Percentiles rank a stretch among this genome's conserved stretches.
These are phyloP conservation scores for Polyergus mexicanus DNA, from an alignment of 1,140 invertebrate species.

Conservation along the genomic window DNA sequence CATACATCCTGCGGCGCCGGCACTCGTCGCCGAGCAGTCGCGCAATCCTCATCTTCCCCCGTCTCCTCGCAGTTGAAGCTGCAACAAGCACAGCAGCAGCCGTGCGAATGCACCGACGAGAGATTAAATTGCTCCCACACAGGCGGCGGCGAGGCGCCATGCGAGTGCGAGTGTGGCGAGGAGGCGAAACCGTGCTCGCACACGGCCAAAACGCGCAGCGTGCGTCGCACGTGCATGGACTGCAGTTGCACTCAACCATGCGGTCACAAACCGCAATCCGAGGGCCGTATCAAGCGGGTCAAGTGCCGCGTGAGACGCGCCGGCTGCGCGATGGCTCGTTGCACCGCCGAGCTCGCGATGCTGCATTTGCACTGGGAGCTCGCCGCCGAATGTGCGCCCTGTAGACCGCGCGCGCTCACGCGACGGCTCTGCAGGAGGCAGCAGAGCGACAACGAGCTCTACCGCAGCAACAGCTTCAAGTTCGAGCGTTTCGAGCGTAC, in stretches of 20 bases:
- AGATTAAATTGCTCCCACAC: slow-evolving; percentile 72
- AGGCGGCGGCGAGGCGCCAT: slow-evolving; percentile 64
- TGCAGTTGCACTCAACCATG: slow-evolving; percentile 80
- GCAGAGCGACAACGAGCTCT: slow-evolving; percentile 91
- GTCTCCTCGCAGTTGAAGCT: slow-evolving; percentile 47
- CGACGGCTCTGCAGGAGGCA: slow-evolving; percentile 90
- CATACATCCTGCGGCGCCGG: slow-evolving; percentile 62
- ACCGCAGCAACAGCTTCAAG: slow-evolving; percentile 94
- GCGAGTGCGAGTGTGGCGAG: slow-evolving; percentile 79
- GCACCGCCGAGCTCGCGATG: slow-evolving; percentile 84
- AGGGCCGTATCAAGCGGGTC: slow-evolving; percentile 84
- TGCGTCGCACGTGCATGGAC: slow-evolving; percentile 78
- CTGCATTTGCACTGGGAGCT: slow-evolving; percentile 84
- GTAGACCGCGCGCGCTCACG: slow-evolving; percentile 86
- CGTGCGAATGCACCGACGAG: slow-evolving; percentile 75
- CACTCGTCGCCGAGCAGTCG: slow-evolving; percentile 66
- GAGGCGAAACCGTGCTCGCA: slow-evolving; percentile 81
- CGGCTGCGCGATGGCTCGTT: slow-evolving; percentile 84
- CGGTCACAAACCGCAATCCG: slow-evolving; percentile 78
- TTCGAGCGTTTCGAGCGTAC: slow-evolving; percentile 92
- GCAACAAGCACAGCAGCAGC: slow-evolving; percentile 63
- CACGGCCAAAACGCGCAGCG: slow-evolving; percentile 78
- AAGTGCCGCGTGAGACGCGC: slow-evolving; percentile 83
- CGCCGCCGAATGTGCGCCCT: slow-evolving; percentile 83
- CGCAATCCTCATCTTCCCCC: slow-evolving; percentile 63